Evolutionary conservation across 2,113 vertebrate genomes (phyloP), one percentile per base, ranked within the genome.

Genomic region (Mixornis gularis): DNA sequence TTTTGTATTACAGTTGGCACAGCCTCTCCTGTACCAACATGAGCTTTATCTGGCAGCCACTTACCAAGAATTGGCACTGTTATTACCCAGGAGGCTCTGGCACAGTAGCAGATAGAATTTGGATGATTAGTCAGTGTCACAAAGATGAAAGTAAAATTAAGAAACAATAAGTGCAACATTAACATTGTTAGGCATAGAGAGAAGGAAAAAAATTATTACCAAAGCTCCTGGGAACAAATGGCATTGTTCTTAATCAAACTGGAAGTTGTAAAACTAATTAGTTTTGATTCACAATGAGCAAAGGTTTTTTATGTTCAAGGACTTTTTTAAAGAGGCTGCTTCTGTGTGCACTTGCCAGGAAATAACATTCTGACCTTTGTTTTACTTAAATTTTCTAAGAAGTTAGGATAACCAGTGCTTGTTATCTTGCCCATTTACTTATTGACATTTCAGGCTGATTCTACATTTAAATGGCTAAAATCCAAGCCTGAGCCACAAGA

Each of bases 71-170:
- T 3, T 91, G 84, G 70, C 52, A 64, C n/a, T 85, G 13, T 52
- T 89, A 87, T 79, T 93, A 89, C 91, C 65, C 69, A 81, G 56
- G 80, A 93, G 70, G 17, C 58, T 76, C 78, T 85, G 22, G 66
- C 62, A 82, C 36, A 74, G 58, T 34, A 74, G 70, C 29, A 91
- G 74, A 91, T 48, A 93, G 40, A 27, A 48, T 70, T 88, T 81
- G 40, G 40, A 81, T 60, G 70, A 85, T 92, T 82, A 91, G 41
- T 82, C 81, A 92, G 58, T 87, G 87, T 81, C 44, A 20, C 4
- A 5, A 93, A 76, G 36, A 87, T 68, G 46, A 68, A 36, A 93
- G 32, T 49, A 85, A 94, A 93, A 93, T 92, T 81, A 91, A 87
- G 78, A 91, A 92, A 87, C 41, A 89, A 17, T 82, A 94, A 94